phyloP scores from a whole-genome alignment of 2,797 vertebrate genomes.

The Cryptoblepharus egeriae region DNA sequence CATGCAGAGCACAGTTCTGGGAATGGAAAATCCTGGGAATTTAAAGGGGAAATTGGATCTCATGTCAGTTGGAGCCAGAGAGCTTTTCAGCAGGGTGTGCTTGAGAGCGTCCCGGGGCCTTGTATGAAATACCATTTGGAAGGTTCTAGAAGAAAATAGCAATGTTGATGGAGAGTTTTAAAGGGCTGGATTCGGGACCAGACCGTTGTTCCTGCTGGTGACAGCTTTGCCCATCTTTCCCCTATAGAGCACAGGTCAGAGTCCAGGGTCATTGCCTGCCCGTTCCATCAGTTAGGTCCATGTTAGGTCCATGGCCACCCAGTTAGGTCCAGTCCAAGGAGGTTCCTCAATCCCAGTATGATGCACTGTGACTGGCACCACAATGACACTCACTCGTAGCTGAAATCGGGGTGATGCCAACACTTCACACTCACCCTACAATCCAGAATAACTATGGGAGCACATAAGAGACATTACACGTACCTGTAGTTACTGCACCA shows the following conservation, averaged over 20 bases:
- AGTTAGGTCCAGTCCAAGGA: not conserved
- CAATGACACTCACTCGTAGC: not conserved
- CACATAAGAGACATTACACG: too few species aligned
- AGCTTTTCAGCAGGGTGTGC: slow-evolving; percentile 36
- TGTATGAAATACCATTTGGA: slow-evolving; percentile 31
- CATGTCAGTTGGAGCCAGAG: slow-evolving; percentile 33
- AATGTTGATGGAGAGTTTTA: not conserved
- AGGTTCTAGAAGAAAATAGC: slow-evolving; percentile 9
- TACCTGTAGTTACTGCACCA: too few species aligned
- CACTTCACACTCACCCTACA: too few species aligned
- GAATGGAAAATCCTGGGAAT: slow-evolving; percentile 66
- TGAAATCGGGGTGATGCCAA: too few species aligned
- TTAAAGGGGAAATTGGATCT: slow-evolving; percentile 45
- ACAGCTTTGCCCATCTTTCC: not conserved
- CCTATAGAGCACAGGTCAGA: not conserved
- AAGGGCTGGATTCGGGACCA: not conserved
- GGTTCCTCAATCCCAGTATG: not conserved
- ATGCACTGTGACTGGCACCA: too few species aligned
- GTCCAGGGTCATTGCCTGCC: too few species aligned
- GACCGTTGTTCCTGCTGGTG: too few species aligned
- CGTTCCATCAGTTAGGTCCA: too few species aligned
- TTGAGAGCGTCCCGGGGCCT: slow-evolving; percentile 33
- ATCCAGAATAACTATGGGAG: too few species aligned
- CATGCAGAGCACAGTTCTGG: slow-evolving; percentile 38
- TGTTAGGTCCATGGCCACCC: too few species aligned